Evolutionary conservation across 2,888 invertebrate species (phyloP), one percentile per base, ranked within the genome.

Genomic region (Mongoloraphidia duomilia): DNA sequence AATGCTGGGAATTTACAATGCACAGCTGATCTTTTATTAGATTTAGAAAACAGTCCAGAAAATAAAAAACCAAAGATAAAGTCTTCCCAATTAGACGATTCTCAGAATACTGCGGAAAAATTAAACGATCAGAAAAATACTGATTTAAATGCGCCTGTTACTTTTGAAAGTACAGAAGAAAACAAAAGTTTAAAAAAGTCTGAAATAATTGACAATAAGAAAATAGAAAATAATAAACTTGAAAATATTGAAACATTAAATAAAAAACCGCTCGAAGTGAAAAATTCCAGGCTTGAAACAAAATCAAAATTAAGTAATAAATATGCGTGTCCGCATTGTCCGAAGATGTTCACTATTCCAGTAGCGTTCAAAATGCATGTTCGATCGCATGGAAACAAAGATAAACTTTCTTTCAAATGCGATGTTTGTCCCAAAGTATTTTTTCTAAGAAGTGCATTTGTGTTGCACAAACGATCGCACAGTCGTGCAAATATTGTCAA

Each of bases 321-420:
- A 26, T 26, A 5, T 26, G 26, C 26, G 40, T 68, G 67, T 52
- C 59, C 61, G 0, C 59, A 62, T 47, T 68, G 67, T 54, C 54
- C 63, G 0, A 66, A 66, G 56, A 58, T 61, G 4, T 67, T 67
- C 53, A 63, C 66, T n/a, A 66, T 63, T 55, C 59, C 61, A 46
- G 63, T 64, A 41, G 63, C 65, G 46, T 58, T 67, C 41, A 62
- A 60, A 51, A 64, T 61, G 34, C 67, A 67, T 50, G 58, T 64
- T 52, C 63, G 64, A 45, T 63, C 60, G 51, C 66, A 67, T 54
- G 64, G 34, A 40, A 17, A 53, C 51, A 46, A 56, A 50, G 41
- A 53, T 38, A 49, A 41, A 45, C 35, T 41, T 47, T 14, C 17
- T 12, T 58, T 53, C 37, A 63, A 62, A 50, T 66, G 66, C 46